phyloP scores from a whole-genome alignment of 2,888 invertebrate species.

The Philereme transversata region DNA sequence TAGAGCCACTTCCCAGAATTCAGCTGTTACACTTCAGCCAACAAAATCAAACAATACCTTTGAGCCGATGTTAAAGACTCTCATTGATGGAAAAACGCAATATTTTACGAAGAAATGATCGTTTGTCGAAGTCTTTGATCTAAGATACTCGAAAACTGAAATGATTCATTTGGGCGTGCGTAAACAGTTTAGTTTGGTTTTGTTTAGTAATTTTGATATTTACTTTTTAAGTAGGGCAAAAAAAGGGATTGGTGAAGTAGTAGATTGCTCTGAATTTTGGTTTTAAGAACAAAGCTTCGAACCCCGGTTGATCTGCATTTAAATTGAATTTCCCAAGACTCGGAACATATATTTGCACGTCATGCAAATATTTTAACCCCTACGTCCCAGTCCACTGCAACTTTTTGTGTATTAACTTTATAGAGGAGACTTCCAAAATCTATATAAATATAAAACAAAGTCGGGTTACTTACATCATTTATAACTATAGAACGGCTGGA shows the following conservation, averaged over 20 bases:
- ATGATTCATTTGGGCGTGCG: slow-evolving; percentile 22
- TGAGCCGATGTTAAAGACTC: slow-evolving; percentile 30
- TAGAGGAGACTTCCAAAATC: too few species aligned
- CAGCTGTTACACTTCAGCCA: slow-evolving; percentile 38
- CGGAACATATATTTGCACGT: too few species aligned
- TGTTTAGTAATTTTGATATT: slow-evolving; percentile 32
- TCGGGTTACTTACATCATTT: too few species aligned
- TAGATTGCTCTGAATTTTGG: too few species aligned
- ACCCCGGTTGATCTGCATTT: too few species aligned
- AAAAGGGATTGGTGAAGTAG: not conserved
- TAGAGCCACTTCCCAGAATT: slow-evolving; percentile 21
- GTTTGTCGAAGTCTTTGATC: slow-evolving; percentile 19
- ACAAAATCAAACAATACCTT: slow-evolving; percentile 42
- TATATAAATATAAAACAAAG: too few species aligned
- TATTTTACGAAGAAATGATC: slow-evolving; percentile 31
- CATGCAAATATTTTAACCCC: too few species aligned
- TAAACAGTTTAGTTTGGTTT: slow-evolving; percentile 32
- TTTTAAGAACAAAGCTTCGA: too few species aligned
- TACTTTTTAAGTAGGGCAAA: slow-evolving; percentile 5
- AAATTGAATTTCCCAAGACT: too few species aligned
- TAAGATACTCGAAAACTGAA: slow-evolving; percentile 2
- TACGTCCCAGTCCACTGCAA: too few species aligned
- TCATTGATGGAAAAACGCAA: slow-evolving; percentile 27
- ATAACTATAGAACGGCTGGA: too few species aligned
- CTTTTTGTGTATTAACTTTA: too few species aligned